Conservation (phyloP, 2,113 vertebrate genomes). For the Conger conger region DNA sequence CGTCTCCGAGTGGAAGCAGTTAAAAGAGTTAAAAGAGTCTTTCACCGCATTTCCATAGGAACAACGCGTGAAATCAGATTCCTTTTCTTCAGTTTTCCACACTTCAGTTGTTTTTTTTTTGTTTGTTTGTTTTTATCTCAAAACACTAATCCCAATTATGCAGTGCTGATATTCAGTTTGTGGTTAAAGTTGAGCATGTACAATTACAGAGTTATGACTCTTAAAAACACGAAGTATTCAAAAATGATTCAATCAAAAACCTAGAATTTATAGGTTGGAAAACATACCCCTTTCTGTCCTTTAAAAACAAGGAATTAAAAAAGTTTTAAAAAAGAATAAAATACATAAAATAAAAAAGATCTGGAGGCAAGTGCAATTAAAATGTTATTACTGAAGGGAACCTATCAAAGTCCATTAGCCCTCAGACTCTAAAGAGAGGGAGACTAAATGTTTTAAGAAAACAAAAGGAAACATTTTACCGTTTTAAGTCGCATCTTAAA, state of each 20-base stretch:
- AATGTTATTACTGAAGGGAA: constrained; percentile 91
- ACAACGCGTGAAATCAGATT: constrained; percentile 52
- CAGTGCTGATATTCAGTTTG: constrained; percentile 64
- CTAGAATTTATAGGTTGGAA: constrained; percentile 63
- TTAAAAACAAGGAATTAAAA: constrained; percentile 38
- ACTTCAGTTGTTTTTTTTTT: constrained; percentile 23
- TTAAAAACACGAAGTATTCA: constrained; percentile 33
- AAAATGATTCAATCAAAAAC: constrained; percentile 28
- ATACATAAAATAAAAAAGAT: constrained; percentile 61
- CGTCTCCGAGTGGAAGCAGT: constrained; percentile 31
- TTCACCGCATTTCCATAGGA: constrained; percentile 71
- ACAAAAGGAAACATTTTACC: constrained; percentile 71
- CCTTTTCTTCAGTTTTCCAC: constrained; percentile 58
- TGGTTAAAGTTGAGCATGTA: constrained; percentile 62
- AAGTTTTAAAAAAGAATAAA: constrained; percentile 65
- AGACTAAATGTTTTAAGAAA: constrained; percentile 69
- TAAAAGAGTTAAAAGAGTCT: constrained; percentile 57
- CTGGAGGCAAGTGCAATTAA: constrained; percentile 99
- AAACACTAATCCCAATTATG: constrained; percentile 63
- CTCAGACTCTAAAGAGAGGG: constrained; percentile 99
- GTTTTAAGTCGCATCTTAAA: constrained; percentile 79
- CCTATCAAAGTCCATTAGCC: constrained; percentile 97
- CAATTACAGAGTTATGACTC: constrained; percentile 66
- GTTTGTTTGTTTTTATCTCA: constrained; percentile 37
- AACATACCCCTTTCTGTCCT: constrained; percentile 59